Evolutionary conservation across 2,888 invertebrate genomes (phyloP), one percentile per base, ranked within the genome.

Genomic region (Seira musarum): DNA sequence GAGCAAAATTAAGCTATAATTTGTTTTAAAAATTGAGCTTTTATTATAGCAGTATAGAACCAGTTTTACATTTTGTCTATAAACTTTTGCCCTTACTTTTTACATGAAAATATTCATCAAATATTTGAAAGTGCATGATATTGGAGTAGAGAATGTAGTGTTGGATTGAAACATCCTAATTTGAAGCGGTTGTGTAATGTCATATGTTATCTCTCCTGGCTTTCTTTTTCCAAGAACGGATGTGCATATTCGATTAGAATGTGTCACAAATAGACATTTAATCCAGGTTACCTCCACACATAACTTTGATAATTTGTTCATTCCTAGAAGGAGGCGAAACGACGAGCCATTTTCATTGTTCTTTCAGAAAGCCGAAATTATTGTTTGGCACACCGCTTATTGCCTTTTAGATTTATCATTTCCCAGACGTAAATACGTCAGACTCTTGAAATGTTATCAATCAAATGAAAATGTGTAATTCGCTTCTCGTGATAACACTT

Each of bases 1-100:
- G 40, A 60, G 70, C 53, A 77, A 77, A 77, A 77, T 77, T 77
- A 77, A 77, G 77, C 53, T 77, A 70, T 71, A 77, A 77, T 71
- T 77, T 77, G 77, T 77, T 77, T 64, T 65, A 24, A 53, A 69
- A 76, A 76, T 64, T 49, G 64, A 65, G 30, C 30, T n/a, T 40
- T 40, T 25, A 13, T n/a, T 15, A 6, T 57, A 57, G 17, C 57
- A 5, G 40, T 13, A 6, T 13, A 6, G 6, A 40, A 6, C 13
- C 6, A 13, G 40, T 40, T 40, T 40, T 40, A 40, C 40, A 40
- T 40, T 40, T 40, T 40, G 13, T 40, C 6, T 40, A 40, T n/a
- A n/a, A n/a, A 40, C 40, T 8, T 40, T 40, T 40, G 40, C 40
- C n/a, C n/a, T n/a, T n/a, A n/a, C n/a, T n/a, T n/a, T n/a, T n/a